Conservation (phyloP, 1,140 invertebrate species). For the Drosophila albomicans region DNA sequence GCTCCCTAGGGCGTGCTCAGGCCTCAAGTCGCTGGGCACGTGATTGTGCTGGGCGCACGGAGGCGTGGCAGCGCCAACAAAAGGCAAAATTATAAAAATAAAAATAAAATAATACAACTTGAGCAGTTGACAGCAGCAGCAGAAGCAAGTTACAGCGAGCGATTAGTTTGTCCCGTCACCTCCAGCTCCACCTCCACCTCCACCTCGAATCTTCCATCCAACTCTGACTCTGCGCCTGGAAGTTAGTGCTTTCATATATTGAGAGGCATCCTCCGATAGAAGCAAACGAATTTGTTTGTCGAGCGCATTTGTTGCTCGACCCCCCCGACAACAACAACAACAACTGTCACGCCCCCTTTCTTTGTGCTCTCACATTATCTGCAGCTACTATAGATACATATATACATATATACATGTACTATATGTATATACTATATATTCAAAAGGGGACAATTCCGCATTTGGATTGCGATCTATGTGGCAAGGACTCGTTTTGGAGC, state of each 20-base stretch:
- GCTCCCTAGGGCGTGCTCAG: conserved; percentile 79
- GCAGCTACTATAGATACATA: conserved; percentile 11
- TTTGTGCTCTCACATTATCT: conserved; percentile 27
- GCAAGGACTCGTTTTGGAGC: conserved; percentile 15
- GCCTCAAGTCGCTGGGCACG: conserved; percentile 78
- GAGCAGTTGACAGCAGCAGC: conserved; percentile 70
- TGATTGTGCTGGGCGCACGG: conserved; percentile 62
- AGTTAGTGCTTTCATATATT: conserved; percentile 22
- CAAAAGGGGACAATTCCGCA: conserved; percentile 32
- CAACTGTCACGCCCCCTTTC: conserved; percentile 11
- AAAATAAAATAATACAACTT: conserved; percentile 42
- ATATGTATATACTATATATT: conserved; percentile 16
- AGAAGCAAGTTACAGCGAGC: conserved; percentile 37
- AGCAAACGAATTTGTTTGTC: conserved; percentile 23
- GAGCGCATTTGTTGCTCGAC: conserved; percentile 15
- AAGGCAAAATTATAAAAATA: conserved; percentile 10
- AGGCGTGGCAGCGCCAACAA: conserved; percentile 40
- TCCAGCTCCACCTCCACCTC: no score
- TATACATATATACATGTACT: no score
- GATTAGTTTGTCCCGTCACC: conserved; percentile 33
- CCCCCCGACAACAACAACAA: not conserved
- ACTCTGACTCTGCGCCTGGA: conserved; percentile 3
- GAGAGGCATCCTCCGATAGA: conserved; percentile 10
- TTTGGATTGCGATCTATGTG: conserved; percentile 36
- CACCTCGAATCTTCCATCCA: not conserved